These are phyloP conservation scores for Drosophila niveifrons DNA, from an alignment of 2,888 invertebrate species.

Conservation along the genomic window DNA sequence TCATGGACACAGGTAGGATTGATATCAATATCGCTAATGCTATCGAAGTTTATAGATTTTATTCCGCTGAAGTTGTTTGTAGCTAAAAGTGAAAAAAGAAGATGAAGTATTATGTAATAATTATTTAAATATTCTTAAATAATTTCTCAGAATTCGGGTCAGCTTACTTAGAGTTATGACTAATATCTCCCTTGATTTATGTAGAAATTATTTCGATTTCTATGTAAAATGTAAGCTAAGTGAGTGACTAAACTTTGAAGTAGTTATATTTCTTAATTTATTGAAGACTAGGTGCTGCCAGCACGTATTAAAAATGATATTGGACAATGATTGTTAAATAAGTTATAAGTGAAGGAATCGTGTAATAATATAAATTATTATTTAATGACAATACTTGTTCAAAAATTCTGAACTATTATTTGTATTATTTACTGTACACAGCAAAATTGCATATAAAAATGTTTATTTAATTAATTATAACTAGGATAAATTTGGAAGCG, in stretches of 20 bases:
- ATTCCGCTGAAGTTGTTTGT: constrained; percentile 38
- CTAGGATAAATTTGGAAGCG: neutral
- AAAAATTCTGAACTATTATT: no score
- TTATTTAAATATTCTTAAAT: constrained; percentile 5
- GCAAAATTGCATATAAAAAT: neutral
- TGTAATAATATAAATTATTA: no score
- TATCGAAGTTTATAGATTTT: constrained; percentile 40
- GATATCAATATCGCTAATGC: constrained; percentile 47
- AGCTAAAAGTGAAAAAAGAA: neutral
- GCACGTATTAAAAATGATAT: no score
- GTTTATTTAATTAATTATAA: neutral
- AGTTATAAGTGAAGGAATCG: no score
- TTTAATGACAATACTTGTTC: no score
- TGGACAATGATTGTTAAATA: no score
- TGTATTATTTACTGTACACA: no score
- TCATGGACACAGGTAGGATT: constrained; percentile 59
- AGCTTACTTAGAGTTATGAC: neutral
- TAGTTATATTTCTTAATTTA: no score
- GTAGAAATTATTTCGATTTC: neutral
- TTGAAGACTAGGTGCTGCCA: no score
- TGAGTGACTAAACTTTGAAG: no score
- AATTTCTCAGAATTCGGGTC: neutral
- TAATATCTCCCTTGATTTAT: neutral
- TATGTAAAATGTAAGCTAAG: no score
- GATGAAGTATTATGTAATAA: constrained; percentile 1